Evolutionary conservation across 2,113 vertebrate genomes (phyloP), one percentile per base, ranked within the genome.

Genomic region (Mus musculus): DNA sequence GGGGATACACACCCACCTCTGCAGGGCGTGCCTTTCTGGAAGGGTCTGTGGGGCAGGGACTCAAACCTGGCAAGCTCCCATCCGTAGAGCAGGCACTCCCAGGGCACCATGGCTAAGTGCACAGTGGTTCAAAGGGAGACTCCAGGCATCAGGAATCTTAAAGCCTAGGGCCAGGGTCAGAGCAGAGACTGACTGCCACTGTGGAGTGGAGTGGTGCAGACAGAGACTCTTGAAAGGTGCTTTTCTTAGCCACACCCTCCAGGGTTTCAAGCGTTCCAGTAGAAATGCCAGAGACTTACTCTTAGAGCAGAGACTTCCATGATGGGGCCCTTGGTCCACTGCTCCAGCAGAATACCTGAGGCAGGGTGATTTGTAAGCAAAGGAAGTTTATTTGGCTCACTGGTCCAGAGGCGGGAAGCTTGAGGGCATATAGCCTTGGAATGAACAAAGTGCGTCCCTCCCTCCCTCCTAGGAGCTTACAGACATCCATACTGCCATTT

Each of bases 201-300:
- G 42, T 42, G 42, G 42, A 49, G 84, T 54, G 69, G 63, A n/a
- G 20, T 36, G 14, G 61, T 69, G 42, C 36, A 7, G 20, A 7
- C 33, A 36, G 61, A 22, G 33, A 78, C n/a, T 1, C 28, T 59
- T 46, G 17, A 65, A 16, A 54, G 11, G 14, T 0, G 0, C 6
- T 3, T 16, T 69, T 46, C 10, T 86, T 0, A 0, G 3, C 36
- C 13, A 28, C 2, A 5, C 11, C n/a, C 61, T 49, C 49, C 3
- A 22, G 80, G 20, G 52, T 75, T 61, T 52, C 39, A 13, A 14
- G 22, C 13, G 88, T 20, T 20, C 3, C 28, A 42, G 42, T 52
- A 78, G 59, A 71, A 77, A 86, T 75, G n/a, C 78, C 33, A 36
- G 82, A 75, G 46, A 16, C 14, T 49, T 89, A 82, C 59, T 75